phyloP scores from a whole-genome alignment of 2,888 invertebrate genomes.

The Rhabditoides inermis region DNA sequence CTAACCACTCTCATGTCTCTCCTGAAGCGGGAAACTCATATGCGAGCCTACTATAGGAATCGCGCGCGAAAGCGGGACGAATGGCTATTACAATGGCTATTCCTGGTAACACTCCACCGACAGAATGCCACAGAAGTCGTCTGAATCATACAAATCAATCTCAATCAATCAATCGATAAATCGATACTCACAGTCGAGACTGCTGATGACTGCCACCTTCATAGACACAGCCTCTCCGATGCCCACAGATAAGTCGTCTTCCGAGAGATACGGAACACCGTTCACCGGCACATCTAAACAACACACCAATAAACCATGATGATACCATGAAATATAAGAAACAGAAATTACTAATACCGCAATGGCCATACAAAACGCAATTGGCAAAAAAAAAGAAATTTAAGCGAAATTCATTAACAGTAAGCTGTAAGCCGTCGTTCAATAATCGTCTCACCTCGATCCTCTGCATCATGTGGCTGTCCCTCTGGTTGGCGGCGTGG shows the following conservation, averaged over 20 bases:
- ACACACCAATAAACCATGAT: slow-evolving; percentile 34
- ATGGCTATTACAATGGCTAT: no score
- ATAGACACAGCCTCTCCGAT: slow-evolving; percentile 40
- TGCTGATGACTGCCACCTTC: slow-evolving; percentile 35
- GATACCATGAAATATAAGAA: slow-evolving; percentile 45
- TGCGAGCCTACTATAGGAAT: no score
- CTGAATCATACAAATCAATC: slow-evolving; percentile 13
- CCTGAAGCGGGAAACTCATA: no score
- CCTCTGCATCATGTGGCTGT: slow-evolving; percentile 48
- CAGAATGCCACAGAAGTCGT: slow-evolving; percentile 29
- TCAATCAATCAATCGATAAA: slow-evolving; percentile 6
- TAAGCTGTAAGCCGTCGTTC: no score
- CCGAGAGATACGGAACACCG: slow-evolving; percentile 30
- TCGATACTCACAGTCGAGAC: slow-evolving; percentile 30
- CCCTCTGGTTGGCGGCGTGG: slow-evolving; percentile 38
- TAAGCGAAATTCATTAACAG: no score
- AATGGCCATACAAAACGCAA: no score
- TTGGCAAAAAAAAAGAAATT: no score
- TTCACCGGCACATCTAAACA: slow-evolving; percentile 35
- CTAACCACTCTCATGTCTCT: no score
- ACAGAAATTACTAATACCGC: no score
- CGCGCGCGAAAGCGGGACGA: no score
- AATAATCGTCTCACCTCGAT: slow-evolving; percentile 34
- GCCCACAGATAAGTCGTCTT: slow-evolving; percentile 40
- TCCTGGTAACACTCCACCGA: slow-evolving; percentile 45